Percentiles rank a stretch among this genome's conserved stretches.
phyloP scores from a whole-genome alignment of 2,113 vertebrate genomes.

The Capreolus pygargus region DNA sequence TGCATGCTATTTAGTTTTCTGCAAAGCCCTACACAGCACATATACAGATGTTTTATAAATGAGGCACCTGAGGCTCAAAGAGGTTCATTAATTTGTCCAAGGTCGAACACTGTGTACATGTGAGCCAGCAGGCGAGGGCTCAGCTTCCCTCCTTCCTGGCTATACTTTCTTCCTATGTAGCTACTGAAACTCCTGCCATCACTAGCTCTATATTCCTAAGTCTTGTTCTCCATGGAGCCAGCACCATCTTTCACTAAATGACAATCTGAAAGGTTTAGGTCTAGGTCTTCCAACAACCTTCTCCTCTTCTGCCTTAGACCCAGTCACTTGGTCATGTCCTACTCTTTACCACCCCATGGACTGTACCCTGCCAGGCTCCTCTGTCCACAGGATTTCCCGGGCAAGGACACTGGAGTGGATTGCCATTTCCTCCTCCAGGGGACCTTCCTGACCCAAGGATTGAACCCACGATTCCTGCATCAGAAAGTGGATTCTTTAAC shows the following conservation, averaged over 20 bases:
- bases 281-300: background rate
- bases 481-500: background rate
- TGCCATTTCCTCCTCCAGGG: background rate
- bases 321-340: background rate
- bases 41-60: background rate
- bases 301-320: background rate
- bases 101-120: background rate
- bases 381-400: background rate
- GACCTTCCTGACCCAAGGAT: background rate
- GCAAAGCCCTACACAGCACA: background rate
- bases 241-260: background rate
- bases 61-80: background rate
- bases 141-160: background rate
- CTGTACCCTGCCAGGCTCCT: background rate
- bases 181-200: background rate
- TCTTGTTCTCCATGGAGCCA: background rate
- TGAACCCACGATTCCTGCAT: background rate
- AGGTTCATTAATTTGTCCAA: background rate
- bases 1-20: background rate
- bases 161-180: background rate
- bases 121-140: background rate
- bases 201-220: background rate
- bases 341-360: background rate
- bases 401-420: background rate
- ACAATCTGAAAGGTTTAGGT: background rate